A percentile compares a stretch with the other conserved stretches of the same genome.
phyloP scores from a whole-genome alignment of 2,797 vertebrate genomes.

The Mallotus villosus region DNA sequence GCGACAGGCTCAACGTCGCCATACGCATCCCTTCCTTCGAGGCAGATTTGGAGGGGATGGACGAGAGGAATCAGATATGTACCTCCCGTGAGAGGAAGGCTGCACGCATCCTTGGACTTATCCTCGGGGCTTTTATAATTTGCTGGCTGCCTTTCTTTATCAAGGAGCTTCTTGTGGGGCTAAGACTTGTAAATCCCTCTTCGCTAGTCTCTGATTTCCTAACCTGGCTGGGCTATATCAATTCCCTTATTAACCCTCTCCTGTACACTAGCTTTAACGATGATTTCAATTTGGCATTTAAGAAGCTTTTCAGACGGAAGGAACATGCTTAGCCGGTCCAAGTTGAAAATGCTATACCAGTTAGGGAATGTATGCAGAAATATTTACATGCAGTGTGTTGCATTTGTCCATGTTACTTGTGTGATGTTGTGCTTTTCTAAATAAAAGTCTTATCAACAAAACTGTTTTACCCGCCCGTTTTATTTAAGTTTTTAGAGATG shows the following conservation, averaged over 20 bases:
- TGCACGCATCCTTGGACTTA: conserved; percentile 85
- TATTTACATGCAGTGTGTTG: conserved; percentile 25
- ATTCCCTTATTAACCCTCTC: conserved; percentile 90
- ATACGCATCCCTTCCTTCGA: conserved; percentile 74
- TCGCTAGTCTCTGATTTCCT: conserved; percentile 79
- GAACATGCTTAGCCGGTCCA: conserved; percentile 68
- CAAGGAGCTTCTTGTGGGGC: conserved; percentile 85
- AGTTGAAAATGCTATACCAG: neutral
- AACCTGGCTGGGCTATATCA: conserved; percentile 89
- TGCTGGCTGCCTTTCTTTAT: conserved; percentile 93
- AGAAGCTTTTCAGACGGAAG: conserved; percentile 80
- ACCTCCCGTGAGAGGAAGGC: conserved; percentile 84
- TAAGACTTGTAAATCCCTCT: conserved; percentile 75
- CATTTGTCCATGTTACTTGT: conserved; percentile 31
- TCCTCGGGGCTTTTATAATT: conserved; percentile 87
- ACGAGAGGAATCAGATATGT: conserved; percentile 83
- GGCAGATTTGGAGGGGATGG: conserved; percentile 67
- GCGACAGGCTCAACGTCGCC: conserved; percentile 68
- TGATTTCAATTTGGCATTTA: conserved; percentile 89
- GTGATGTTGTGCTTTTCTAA: conserved; percentile 25
- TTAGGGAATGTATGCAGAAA: neutral
- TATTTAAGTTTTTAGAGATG: neutral
- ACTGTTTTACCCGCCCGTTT: neutral
- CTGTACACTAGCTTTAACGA: conserved; percentile 92
- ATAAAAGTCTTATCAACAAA: conserved; percentile 19